These are phyloP conservation scores for Aulostomus chinensis DNA, from an alignment of 2,797 vertebrate species.

Conservation along the genomic window DNA sequence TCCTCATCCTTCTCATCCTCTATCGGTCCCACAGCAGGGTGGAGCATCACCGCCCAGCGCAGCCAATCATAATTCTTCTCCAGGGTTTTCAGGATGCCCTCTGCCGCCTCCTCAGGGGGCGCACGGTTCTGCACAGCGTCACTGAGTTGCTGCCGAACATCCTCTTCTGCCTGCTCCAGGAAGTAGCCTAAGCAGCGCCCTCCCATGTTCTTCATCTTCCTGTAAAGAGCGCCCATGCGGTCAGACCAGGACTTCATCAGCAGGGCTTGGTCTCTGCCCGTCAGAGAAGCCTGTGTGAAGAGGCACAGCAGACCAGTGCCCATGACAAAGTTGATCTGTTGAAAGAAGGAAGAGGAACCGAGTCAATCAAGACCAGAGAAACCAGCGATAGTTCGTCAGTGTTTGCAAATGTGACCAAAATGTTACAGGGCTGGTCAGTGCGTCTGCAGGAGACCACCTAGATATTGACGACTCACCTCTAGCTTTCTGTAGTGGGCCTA, in stretches of 20 bases:
- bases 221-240: conserved; percentile 72
- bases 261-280: conserved; percentile 71
- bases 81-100: conserved; percentile 62
- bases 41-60: conserved; percentile 80
- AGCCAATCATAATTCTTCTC: conserved; percentile 81
- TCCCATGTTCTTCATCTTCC: conserved; percentile 71
- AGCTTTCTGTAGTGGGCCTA: too few relatives aligned
- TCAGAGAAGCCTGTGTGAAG: conserved; percentile 74
- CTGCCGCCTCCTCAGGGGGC: conserved; percentile 62
- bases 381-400: too few relatives aligned
- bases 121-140: conserved; percentile 45
- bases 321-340: conserved; percentile 78
- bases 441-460: too few relatives aligned
- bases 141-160: conserved; percentile 61
- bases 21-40: conserved; percentile 39
- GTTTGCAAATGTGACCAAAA: too few relatives aligned
- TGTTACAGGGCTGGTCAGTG: too few relatives aligned
- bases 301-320: conserved; percentile 78
- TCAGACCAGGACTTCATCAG: conserved; percentile 77
- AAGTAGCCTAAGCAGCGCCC: conserved; percentile 74
- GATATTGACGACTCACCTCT: too few relatives aligned
- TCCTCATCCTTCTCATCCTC: conserved; percentile 25
- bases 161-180: conserved; percentile 71
- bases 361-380: too few relatives aligned
- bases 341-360: not conserved